Percentiles rank a stretch among this genome's conserved stretches.
Evolutionary conservation across 2,797 vertebrate species (phyloP).

Genomic region (Lacerta bilineata): DNA sequence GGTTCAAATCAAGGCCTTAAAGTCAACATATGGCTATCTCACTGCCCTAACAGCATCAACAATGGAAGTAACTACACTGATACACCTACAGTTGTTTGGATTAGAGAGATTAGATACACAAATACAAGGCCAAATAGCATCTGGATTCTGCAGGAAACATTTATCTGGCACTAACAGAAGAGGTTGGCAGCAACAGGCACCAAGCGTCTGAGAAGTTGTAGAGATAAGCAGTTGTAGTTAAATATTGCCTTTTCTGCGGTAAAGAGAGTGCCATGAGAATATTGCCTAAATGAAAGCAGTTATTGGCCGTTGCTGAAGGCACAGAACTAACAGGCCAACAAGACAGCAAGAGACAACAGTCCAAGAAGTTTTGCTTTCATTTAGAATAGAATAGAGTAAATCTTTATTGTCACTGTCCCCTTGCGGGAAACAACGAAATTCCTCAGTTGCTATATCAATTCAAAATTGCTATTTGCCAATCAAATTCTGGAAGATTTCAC

Average conservation of each 20-base stretch:
- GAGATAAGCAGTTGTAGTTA: neutral
- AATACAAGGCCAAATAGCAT: neutral
- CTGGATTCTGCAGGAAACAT: constrained; percentile 2
- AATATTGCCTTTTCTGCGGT: neutral
- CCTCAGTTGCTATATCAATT: no score
- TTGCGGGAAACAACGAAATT: no score
- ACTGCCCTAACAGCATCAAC: neutral
- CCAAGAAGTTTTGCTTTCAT: neutral
- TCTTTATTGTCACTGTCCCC: no score
- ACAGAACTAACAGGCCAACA: neutral
- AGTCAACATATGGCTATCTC: neutral
- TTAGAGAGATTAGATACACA: neutral
- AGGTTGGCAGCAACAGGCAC: neutral
- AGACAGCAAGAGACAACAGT: neutral
- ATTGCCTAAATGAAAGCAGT: neutral
- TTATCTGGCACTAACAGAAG: neutral
- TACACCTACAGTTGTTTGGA: neutral
- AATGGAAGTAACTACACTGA: neutral
- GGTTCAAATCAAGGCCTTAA: neutral
- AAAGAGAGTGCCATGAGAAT: neutral
- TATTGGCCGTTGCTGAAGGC: neutral
- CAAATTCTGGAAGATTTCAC: neutral
- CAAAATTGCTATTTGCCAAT: neutral
- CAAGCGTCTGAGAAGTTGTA: neutral
- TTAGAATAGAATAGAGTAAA: neutral